phyloP scores from a whole-genome alignment of 2,797 vertebrate genomes.

The Melanotaenia boesemani region DNA sequence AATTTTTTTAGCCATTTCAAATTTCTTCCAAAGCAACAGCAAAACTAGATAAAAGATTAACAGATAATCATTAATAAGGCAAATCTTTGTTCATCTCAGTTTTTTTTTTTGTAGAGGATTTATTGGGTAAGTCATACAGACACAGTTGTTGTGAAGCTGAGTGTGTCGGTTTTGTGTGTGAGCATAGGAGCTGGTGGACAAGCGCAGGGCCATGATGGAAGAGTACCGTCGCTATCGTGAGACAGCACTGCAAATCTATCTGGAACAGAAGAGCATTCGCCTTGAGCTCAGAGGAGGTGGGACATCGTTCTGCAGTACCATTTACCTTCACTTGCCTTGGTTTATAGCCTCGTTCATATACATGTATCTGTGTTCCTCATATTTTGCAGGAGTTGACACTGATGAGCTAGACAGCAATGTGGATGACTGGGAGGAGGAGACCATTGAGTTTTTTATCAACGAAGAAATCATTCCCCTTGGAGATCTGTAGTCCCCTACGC shows the following conservation, averaged over 20 bases:
- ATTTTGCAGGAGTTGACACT: conserved; percentile 89
- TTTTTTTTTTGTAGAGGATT: background rate
- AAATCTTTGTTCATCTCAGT: too few species aligned
- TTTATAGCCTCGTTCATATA: background rate
- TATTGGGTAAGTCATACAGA: background rate
- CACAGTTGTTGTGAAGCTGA: conserved; percentile 10
- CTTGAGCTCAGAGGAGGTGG: conserved; percentile 94
- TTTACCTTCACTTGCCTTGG: background rate
- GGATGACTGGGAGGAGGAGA: conserved; percentile 99
- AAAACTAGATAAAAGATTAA: background rate
- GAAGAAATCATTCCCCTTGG: conserved; percentile 98
- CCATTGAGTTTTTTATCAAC: conserved; percentile 99
- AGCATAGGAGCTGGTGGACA: conserved; percentile 93
- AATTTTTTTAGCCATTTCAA: background rate
- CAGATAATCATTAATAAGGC: too few species aligned
- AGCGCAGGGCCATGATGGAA: conserved; percentile 95
- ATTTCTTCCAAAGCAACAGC: too few species aligned
- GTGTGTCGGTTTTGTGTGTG: conserved; percentile 5
- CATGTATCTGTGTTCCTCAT: background rate
- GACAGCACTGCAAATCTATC: conserved; percentile 83
- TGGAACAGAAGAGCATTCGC: conserved; percentile 91
- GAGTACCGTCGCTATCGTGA: conserved; percentile 94
- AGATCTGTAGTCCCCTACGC: conserved; percentile 89
- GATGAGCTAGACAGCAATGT: conserved; percentile 98
- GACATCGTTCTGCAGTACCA: background rate